phyloP scores from a whole-genome alignment of 2,888 invertebrate genomes.

The Drosophila eohydei region DNA sequence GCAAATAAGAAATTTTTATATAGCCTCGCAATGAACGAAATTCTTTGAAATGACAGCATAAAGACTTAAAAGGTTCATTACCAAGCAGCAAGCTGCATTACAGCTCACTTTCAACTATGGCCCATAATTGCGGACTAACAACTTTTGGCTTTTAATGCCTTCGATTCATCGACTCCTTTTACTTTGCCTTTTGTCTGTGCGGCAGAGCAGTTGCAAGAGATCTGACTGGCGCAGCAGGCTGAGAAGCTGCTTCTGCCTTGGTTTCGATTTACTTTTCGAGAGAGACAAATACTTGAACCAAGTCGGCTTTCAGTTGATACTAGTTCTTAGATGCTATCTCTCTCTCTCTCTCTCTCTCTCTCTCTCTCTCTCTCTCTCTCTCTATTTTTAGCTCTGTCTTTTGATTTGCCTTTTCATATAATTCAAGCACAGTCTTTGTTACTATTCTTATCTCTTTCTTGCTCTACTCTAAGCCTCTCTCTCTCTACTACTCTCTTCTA shows the following conservation, averaged over 20 bases:
- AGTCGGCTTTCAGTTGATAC: neutral
- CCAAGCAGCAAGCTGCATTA: slow-evolving; percentile 16
- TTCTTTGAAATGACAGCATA: slow-evolving; percentile 12
- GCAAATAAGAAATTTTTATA: slow-evolving; percentile 68
- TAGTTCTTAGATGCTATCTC: no score
- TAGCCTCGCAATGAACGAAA: slow-evolving; percentile 17
- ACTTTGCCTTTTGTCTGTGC: neutral
- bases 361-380: neutral
- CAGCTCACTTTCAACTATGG: neutral
- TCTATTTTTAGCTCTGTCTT: neutral
- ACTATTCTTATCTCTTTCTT: no score
- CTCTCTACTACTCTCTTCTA: neutral
- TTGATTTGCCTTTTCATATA: no score
- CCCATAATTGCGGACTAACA: slow-evolving; percentile 18
- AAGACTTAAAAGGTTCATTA: slow-evolving; percentile 15
- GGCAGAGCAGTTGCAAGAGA: neutral
- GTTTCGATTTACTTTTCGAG: neutral
- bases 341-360: neutral
- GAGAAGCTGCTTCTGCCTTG: neutral
- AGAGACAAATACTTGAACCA: neutral
- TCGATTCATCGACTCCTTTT: slow-evolving; percentile 2
- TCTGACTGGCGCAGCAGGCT: no score
- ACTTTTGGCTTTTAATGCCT: slow-evolving; percentile 4
- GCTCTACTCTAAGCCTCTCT: no score
- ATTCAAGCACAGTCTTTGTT: no score